Base-by-base conservation (phyloP, 2,888 invertebrate genomes). In the Orthonychiurus folsomi region DNA sequence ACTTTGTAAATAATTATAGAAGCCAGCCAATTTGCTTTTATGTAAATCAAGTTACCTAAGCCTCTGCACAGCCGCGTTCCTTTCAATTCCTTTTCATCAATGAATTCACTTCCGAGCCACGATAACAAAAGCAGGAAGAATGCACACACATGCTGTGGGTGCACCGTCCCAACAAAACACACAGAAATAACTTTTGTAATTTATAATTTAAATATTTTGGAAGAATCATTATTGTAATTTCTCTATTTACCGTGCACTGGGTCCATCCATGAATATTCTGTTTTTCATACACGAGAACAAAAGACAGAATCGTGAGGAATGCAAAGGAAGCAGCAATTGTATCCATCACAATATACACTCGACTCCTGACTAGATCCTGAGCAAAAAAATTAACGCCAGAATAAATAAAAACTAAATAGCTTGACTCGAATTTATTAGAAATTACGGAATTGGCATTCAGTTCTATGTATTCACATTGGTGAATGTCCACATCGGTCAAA, bases 261-360 rank as follows among this genome's bases (percentile, higher is more conserved):
- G 52, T 52, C 52, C 52, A 52, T 23, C 52, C 52, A 52, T 52
- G 52, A 12, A 52, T 52, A 9, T 20, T 9, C 20, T 12, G n/a
- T 20, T 52, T 52, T 5, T 52, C 52, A 23, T 52, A 52, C 9
- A 23, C 20, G 21, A 52, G 9, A 9, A 52, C 5, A 20, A 52
- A 52, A 3, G 21, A 52, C 21, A 20, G 3, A 9, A 52, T 52
- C 20, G 52, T 52, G 9, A 52, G 9, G n/a, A 52, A 23, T 23
- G 24, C 21, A 20, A 52, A 20, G 24, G 20, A 5, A 20, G 52
- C 52, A 5, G 52, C 52, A 52, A n/a, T 21, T 52, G n/a, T 52
- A 20, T 52, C 15, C 37, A 37, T 5, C 9, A 15, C 15, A 37
- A 37, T 37, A 15, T 37, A 37, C 9, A 15, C 37, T 5, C 5